phyloP scores from a whole-genome alignment of 1,140 invertebrate species.

The Nasonia giraulti region DNA sequence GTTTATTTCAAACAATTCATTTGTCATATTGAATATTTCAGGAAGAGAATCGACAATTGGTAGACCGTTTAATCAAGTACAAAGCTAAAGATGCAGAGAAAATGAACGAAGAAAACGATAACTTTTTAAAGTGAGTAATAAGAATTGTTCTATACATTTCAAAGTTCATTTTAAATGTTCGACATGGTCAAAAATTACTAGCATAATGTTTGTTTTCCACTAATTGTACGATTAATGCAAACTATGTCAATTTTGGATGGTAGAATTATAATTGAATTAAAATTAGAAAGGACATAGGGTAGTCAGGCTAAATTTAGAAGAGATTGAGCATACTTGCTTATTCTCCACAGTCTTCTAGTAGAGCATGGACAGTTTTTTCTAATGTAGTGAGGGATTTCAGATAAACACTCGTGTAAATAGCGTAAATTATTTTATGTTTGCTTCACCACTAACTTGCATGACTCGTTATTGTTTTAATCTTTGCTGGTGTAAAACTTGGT shows the following conservation, averaged over 20 bases:
- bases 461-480: neutral
- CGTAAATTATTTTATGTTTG: neutral
- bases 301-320: constrained; percentile 27
- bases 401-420: constrained; percentile 9
- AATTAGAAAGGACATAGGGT: constrained; percentile 16
- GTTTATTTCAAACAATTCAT: neutral
- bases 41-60: constrained; percentile 91
- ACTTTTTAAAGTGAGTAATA: constrained; percentile 86
- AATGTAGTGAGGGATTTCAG: constrained; percentile 24
- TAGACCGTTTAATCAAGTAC: constrained; percentile 91
- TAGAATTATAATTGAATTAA: neutral
- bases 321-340: constrained; percentile 9
- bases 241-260: neutral
- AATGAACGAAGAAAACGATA: constrained; percentile 96
- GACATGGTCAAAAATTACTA: neutral
- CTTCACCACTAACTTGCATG: constrained; percentile 21
- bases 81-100: constrained; percentile 96
- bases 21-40: constrained; percentile 71
- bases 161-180: constrained; percentile 7
- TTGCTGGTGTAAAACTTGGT: neutral
- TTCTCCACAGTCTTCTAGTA: constrained; percentile 30
- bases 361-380: constrained; percentile 20
- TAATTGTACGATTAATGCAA: constrained; percentile 25
- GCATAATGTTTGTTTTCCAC: constrained; percentile 18
- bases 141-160: neutral